Conservation (phyloP, 1,140 invertebrate genomes). For the Formica exsecta region DNA sequence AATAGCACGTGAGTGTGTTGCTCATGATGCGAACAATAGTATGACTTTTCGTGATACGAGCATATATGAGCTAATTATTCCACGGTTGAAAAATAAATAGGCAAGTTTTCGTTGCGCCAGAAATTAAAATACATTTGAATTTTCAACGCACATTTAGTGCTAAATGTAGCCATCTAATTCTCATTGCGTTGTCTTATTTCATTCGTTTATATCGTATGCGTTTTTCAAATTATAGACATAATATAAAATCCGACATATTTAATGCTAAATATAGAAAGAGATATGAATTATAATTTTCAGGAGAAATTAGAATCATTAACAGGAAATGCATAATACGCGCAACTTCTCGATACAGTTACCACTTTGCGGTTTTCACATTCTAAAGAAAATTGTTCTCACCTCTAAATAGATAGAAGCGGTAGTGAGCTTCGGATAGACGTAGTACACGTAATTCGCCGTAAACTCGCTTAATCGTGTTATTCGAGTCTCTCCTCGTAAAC, state of each 20-base stretch:
- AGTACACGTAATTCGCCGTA: conserved; percentile 47
- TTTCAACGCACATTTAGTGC: conserved; percentile 51
- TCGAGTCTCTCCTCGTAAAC: conserved; percentile 64
- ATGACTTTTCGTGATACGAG: conserved; percentile 4
- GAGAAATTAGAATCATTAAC: conserved; percentile 19
- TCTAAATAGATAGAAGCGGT: not conserved
- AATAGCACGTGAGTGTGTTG: not conserved
- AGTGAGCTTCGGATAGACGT: conserved; percentile 20
- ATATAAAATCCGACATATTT: not conserved
- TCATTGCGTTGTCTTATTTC: conserved; percentile 33
- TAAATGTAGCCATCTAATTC: conserved; percentile 56
- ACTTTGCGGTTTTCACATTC: not conserved
- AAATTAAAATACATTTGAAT: conserved; percentile 46
- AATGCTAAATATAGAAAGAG: conserved; percentile 9
- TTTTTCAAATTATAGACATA: conserved; percentile 21
- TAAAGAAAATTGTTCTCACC: not conserved
- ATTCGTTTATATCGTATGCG: conserved; percentile 13
- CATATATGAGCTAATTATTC: conserved; percentile 42
- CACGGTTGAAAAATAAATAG: conserved; percentile 47
- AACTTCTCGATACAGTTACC: not conserved
- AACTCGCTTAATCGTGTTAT: conserved; percentile 73
- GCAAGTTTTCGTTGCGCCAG: conserved; percentile 2
- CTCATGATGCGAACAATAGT: conserved; percentile 29
- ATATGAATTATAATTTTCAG: conserved; percentile 2
- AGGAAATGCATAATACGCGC: not conserved